Percentiles rank a stretch among this genome's conserved stretches.
phyloP scores from a whole-genome alignment of 1,140 invertebrate species.

The Planococcus citri region DNA sequence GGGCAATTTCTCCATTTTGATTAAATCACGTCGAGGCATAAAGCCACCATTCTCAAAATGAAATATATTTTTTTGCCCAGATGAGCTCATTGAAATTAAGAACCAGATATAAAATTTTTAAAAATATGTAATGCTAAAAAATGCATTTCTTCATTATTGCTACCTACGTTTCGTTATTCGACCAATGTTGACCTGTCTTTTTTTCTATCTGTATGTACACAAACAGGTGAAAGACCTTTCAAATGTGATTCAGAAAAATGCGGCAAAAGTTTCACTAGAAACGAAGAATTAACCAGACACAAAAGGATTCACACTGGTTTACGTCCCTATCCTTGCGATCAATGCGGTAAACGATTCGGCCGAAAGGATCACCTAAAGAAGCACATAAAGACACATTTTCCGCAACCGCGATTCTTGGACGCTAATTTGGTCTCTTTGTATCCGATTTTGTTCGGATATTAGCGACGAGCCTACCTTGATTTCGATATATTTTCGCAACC shows the following conservation, averaged over 20 bases:
- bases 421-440: conserved; percentile 13
- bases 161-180: too few species aligned
- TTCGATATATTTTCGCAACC: too few species aligned
- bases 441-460: conserved; percentile 12
- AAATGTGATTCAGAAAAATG: conserved; percentile 65
- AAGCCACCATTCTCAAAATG: too few species aligned
- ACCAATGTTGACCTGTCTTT: too few species aligned
- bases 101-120: too few species aligned
- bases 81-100: too few species aligned
- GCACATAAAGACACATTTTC: conserved; percentile 8
- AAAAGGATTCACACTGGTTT: conserved; percentile 77
- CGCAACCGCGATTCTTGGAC: conserved; percentile 5
- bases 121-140: too few species aligned
- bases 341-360: conserved; percentile 77
- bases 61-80: too few species aligned
- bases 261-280: conserved; percentile 80
- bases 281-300: conserved; percentile 84
- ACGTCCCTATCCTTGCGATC: conserved; percentile 60
- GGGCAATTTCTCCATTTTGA: too few species aligned
- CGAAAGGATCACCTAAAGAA: conserved; percentile 40
- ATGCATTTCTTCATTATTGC: too few species aligned
- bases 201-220: too few species aligned
- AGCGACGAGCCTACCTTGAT: not conserved
- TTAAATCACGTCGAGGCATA: too few species aligned
- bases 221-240: conserved; percentile 66